Evolutionary conservation across 2,797 vertebrate genomes (phyloP).

Genomic region (Cetoscarus ocellatus): DNA sequence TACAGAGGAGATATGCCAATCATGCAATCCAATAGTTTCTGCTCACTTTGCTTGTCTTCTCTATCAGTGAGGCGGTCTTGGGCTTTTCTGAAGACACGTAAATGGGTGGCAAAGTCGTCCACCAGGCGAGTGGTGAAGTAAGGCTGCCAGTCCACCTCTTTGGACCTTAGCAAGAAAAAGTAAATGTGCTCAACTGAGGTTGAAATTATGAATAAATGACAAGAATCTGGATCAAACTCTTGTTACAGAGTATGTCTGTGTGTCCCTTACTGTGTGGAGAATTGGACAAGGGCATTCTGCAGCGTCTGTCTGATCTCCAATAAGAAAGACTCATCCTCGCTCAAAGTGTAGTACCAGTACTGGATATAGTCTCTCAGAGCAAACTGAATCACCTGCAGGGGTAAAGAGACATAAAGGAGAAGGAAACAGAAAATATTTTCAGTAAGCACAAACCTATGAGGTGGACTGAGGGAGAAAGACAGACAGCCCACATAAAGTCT

Average conservation of each 20-base stretch:
- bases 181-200: not conserved
- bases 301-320: constrained; percentile 96
- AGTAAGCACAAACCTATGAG: constrained; percentile 6
- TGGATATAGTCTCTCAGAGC: constrained; percentile 98
- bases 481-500: too few species aligned
- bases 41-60: constrained; percentile 93
- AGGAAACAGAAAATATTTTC: not conserved
- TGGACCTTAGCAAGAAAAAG: constrained; percentile 73
- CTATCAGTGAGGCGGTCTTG: constrained; percentile 94
- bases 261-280: constrained; percentile 91
- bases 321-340: constrained; percentile 98
- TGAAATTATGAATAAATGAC: constrained; percentile 32
- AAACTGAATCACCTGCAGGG: constrained; percentile 97
- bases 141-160: constrained; percentile 99
- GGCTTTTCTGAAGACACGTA: constrained; percentile 98
- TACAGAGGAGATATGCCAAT: not conserved
- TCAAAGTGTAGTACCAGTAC: constrained; percentile 99
- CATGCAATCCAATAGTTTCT: not conserved
- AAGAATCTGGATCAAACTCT: not conserved
- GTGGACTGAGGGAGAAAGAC: not conserved
- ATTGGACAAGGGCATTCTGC: constrained; percentile 97
- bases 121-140: constrained; percentile 98
- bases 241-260: not conserved
- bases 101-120: constrained; percentile 98
- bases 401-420: not conserved